Conservation (phyloP, 1,140 invertebrate genomes). For the Papilio polyxenes region DNA sequence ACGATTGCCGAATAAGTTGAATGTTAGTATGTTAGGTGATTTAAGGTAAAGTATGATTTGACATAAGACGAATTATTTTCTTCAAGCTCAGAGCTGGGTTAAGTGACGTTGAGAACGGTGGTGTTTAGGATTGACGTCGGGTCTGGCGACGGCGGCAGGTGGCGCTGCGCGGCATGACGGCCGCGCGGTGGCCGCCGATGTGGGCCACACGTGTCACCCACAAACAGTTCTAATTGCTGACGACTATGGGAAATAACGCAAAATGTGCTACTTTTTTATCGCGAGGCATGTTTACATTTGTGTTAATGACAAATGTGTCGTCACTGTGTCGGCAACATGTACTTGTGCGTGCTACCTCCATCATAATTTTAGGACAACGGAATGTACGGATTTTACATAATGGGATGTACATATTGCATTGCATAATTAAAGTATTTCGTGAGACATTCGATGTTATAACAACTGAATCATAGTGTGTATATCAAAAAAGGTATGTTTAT, state of each 20-base stretch:
- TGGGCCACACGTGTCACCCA: constrained; percentile 76
- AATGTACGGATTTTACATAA: neutral
- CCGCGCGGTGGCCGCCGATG: constrained; percentile 73
- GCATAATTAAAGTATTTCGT: too few species aligned
- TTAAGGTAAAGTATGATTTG: neutral
- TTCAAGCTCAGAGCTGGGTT: neutral
- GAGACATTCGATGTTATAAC: too few species aligned
- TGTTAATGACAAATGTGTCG: constrained; percentile 59
- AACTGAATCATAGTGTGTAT: too few species aligned
- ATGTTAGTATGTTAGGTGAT: neutral
- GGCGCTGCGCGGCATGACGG: constrained; percentile 67
- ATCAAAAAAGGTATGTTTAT: neutral
- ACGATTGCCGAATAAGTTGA: neutral
- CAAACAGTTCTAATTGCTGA: constrained; percentile 73
- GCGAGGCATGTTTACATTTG: constrained; percentile 61
- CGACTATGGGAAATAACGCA: constrained; percentile 77
- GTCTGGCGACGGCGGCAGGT: constrained; percentile 59
- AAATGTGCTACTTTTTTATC: constrained; percentile 70
- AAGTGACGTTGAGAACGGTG: neutral
- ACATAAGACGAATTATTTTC: neutral
- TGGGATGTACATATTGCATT: neutral
- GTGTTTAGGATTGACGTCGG: constrained; percentile 43
- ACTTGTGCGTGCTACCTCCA: neutral
- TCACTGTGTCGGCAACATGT: neutral
- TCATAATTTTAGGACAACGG: neutral